Base-by-base conservation (phyloP, 2,888 invertebrate species). In the Plebejus melissa region DNA sequence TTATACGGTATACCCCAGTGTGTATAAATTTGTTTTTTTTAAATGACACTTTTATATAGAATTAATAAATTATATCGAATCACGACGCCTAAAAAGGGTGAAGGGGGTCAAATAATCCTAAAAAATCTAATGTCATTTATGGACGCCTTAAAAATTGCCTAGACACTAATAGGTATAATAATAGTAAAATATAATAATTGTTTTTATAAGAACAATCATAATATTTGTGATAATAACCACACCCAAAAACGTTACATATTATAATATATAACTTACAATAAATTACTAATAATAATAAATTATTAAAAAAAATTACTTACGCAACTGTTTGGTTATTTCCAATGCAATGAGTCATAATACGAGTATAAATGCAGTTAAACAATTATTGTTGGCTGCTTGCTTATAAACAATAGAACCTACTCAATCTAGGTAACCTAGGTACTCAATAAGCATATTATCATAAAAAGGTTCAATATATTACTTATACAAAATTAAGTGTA, bases 361-460 rank as follows among this genome's bases (percentile, higher is more conserved):
- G 22, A 22, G 22, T 22, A 58, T 58, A 60, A 60, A 60, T 60
- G 60, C 60, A 22, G 60, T 60, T 60, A 22, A 22, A 60, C 60
- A 28, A 58, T 58, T 2, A 28, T 58, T 60, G 60, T 28, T 60
- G 28, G 28, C 22, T 60, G 60, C 60, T 28, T 7, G 9, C 28
- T 60, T 22, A 28, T 28, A 60, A 60, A 60, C 60, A 60, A 60
- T 60, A 60, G 60, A 60, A 28, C 60, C 60, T 60, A 22, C 54
- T 54, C 54, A 54, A 54, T 54, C 16, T 54, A 54, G 16, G 54
- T 54, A 60, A 28, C 60, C 60, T 60, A 22, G 58, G 60, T 60
- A 28, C 28, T 28, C 28, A 58, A 22, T n/a, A 60, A 11, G 28
- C 22, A 60, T 60, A 7, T 22, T 58, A 9, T 28, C 4, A 28